Percentiles rank a stretch among this genome's conserved stretches.
These are phyloP conservation scores for Cosmopolites sordidus DNA, from an alignment of 2,888 invertebrate genomes.

Conservation along the genomic window DNA sequence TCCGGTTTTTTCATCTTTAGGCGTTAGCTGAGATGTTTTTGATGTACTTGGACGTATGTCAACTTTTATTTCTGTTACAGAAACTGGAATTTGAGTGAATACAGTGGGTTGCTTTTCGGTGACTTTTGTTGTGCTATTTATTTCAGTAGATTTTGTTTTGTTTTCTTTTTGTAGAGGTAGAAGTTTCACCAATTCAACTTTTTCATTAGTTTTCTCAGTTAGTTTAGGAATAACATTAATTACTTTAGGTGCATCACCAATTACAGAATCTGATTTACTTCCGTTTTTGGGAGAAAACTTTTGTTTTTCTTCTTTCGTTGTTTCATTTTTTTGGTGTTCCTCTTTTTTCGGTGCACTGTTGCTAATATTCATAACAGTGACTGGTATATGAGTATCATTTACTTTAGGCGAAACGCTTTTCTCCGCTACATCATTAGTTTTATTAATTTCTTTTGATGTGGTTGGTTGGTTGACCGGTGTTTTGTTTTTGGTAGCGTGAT, in stretches of 20 bases:
- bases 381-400: background rate
- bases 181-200: constrained; percentile 17
- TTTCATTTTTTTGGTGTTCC: background rate
- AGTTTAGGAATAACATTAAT: constrained; percentile 39
- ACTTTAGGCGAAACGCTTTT: background rate
- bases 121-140: background rate
- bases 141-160: constrained; percentile 17
- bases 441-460: background rate
- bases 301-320: background rate
- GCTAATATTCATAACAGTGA: background rate
- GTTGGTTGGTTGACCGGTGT: too few species aligned
- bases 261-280: background rate
- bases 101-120: background rate
- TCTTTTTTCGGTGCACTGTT: constrained; percentile 4
- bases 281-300: background rate
- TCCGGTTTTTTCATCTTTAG: constrained; percentile 11
- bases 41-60: constrained; percentile 18
- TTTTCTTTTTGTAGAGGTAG: constrained; percentile 17
- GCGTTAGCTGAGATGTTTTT: constrained; percentile 1
- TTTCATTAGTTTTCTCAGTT: constrained; percentile 2
- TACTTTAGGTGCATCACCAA: constrained; percentile 33
- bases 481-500: background rate
- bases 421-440: background rate
- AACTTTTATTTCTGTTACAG: constrained; percentile 25
- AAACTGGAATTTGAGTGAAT: constrained; percentile 12